Evolutionary conservation across 2,888 invertebrate species (phyloP).

Genomic region (Syrista parreyssii): DNA sequence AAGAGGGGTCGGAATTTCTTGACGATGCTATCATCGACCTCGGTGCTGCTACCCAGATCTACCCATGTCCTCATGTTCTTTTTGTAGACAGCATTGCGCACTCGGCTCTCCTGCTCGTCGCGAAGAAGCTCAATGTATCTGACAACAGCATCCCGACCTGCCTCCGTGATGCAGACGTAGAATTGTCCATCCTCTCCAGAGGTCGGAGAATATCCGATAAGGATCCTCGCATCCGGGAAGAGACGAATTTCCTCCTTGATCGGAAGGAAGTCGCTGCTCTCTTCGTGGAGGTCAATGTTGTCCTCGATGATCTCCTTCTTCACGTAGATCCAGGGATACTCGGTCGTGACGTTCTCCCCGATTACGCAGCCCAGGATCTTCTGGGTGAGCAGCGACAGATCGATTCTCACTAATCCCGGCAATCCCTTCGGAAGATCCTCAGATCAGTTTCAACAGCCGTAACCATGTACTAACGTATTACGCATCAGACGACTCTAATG

Average conservation of each 20-base stretch:
- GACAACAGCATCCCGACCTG: constrained; percentile 68
- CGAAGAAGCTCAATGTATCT: constrained; percentile 48
- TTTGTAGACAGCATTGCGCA: constrained; percentile 70
- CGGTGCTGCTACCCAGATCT: constrained; percentile 74
- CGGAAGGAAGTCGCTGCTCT: constrained; percentile 67
- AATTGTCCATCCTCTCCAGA: constrained; percentile 76
- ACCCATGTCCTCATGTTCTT: constrained; percentile 72
- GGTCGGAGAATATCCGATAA: constrained; percentile 77
- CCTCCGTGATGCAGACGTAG: constrained; percentile 73
- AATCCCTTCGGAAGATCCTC: constrained; percentile 43
- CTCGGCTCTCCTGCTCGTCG: constrained; percentile 47
- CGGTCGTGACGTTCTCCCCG: constrained; percentile 77
- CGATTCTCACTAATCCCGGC: constrained; percentile 70
- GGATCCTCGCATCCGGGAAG: constrained; percentile 60
- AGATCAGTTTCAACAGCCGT: neutral
- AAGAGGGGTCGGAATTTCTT: constrained; percentile 71
- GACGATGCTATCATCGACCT: constrained; percentile 70
- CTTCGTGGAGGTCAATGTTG: constrained; percentile 71
- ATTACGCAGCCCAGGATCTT: constrained; percentile 73
- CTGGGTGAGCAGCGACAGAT: constrained; percentile 71
- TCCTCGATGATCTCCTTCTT: constrained; percentile 73
- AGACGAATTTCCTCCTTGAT: constrained; percentile 60
- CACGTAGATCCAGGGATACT: constrained; percentile 79
- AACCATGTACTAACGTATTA: neutral
- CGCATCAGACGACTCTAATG: neutral